A percentile compares a stretch with the other conserved stretches of the same genome.
Evolutionary conservation across 35 echinoderm and acorn worm species (phyloP).

Genomic region (Nesometra sesokonis): DNA sequence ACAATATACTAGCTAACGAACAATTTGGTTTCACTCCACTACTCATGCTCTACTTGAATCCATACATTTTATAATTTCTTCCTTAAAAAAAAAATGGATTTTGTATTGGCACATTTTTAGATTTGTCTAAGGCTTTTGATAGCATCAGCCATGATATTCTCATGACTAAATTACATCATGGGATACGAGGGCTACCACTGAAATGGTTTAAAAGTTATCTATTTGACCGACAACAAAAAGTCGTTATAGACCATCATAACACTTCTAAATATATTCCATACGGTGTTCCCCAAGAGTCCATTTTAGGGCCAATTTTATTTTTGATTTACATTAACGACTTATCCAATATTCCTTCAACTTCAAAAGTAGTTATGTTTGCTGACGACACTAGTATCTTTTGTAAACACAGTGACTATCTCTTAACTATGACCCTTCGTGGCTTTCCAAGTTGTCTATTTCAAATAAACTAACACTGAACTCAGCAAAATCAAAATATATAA

Average conservation of each 20-base stretch:
- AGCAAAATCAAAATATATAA: too few species aligned
- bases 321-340: conserved; percentile 35
- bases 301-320: conserved; percentile 11
- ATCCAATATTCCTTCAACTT: background rate
- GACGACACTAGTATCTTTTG: background rate
- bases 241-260: background rate
- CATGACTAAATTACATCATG: conserved; percentile 6
- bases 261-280: background rate
- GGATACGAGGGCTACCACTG: conserved; percentile 2
- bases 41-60: conserved; percentile 14
- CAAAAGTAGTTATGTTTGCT: background rate
- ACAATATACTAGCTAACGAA: background rate
- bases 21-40: conserved; percentile 32
- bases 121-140: conserved; percentile 45
- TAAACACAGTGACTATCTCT: background rate
- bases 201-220: conserved; percentile 32
- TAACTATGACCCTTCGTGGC: too few species aligned
- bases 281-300: conserved; percentile 39
- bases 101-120: conserved; percentile 25
- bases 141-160: conserved; percentile 39
- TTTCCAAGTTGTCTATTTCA: too few species aligned
- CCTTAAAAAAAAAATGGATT: background rate
- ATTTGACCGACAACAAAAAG: conserved; percentile 28
- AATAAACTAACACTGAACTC: too few species aligned
- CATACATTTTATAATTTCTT: background rate